Conservation (phyloP, 2,888 invertebrate species). For the Drosophila tripunctata region DNA sequence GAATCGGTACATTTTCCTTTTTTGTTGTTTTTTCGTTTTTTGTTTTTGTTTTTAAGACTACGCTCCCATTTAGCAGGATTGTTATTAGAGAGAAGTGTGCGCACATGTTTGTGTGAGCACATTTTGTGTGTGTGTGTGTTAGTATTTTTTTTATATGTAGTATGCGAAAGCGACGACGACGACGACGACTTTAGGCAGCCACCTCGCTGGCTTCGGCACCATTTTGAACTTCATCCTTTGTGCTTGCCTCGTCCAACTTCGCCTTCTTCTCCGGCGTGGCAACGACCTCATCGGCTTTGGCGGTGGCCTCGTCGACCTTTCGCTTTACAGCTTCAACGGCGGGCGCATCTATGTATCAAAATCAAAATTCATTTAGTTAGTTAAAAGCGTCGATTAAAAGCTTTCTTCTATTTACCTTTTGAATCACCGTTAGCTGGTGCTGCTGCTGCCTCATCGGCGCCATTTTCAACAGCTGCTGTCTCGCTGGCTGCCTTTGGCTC, state of each 20-base stretch:
- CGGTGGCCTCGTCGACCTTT: slow-evolving; percentile 81
- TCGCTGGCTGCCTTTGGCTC: slow-evolving; percentile 75
- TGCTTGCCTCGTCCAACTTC: slow-evolving; percentile 83
- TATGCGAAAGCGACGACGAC: slow-evolving; percentile 39
- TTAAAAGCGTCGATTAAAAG: background rate
- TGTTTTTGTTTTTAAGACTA: slow-evolving; percentile 68
- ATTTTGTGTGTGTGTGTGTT: slow-evolving; percentile 60
- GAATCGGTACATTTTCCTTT: slow-evolving; percentile 59
- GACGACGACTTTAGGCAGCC: slow-evolving; percentile 81
- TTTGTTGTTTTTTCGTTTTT: too few relatives aligned
- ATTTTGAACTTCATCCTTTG: slow-evolving; percentile 84
- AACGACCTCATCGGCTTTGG: slow-evolving; percentile 81
- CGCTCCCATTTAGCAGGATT: slow-evolving; percentile 70
- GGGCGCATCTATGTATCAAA: slow-evolving; percentile 75
- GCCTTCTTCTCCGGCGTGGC: slow-evolving; percentile 84
- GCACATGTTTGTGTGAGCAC: slow-evolving; percentile 29
- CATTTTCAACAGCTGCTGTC: slow-evolving; percentile 73
- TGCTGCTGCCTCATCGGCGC: slow-evolving; percentile 71
- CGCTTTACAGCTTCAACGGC: slow-evolving; percentile 84
- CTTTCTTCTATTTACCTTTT: slow-evolving; percentile 70
- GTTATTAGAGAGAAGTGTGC: slow-evolving; percentile 61
- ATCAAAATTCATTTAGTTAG: background rate
- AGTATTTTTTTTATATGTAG: slow-evolving; percentile 70
- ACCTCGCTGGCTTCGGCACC: slow-evolving; percentile 84
- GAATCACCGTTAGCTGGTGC: slow-evolving; percentile 82